Conservation (phyloP, 2,797 vertebrate species). For the Anabacerthia variegaticeps region DNA sequence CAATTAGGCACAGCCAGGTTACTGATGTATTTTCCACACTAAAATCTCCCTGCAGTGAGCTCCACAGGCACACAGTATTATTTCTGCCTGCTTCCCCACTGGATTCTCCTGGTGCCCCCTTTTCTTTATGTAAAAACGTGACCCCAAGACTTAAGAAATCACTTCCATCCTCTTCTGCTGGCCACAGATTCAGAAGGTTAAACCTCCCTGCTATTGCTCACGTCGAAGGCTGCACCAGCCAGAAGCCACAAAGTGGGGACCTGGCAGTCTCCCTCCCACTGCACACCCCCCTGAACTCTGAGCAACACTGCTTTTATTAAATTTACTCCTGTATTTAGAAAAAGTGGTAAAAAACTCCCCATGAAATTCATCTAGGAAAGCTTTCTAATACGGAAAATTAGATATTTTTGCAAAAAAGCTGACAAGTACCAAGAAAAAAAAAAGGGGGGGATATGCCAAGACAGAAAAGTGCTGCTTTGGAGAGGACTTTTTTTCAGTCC, state of each 20-base stretch:
- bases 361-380: not conserved
- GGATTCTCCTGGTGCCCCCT: not conserved
- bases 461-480: not conserved
- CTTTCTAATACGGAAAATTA: not conserved
- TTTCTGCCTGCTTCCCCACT: not conserved
- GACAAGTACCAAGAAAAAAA: not conserved
- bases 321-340: not conserved
- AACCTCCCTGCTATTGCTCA: not conserved
- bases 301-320: not conserved
- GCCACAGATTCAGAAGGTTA: not conserved
- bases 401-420: not conserved
- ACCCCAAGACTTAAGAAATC: not conserved
- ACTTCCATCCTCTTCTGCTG: not conserved
- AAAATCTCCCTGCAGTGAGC: not conserved
- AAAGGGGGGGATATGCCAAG: not conserved
- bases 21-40: not conserved
- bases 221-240: not conserved
- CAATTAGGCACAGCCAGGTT: not conserved
- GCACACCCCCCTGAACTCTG: not conserved
- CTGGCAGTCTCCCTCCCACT: not conserved
- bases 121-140: not conserved
- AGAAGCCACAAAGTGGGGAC: not conserved
- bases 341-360: not conserved
- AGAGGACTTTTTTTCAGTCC: not conserved
- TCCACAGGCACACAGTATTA: rapidly evolving